A percentile compares a stretch with the other conserved stretches of the same genome.
Conservation (phyloP, 2,888 invertebrate species). For the Chymomyza amoena region DNA sequence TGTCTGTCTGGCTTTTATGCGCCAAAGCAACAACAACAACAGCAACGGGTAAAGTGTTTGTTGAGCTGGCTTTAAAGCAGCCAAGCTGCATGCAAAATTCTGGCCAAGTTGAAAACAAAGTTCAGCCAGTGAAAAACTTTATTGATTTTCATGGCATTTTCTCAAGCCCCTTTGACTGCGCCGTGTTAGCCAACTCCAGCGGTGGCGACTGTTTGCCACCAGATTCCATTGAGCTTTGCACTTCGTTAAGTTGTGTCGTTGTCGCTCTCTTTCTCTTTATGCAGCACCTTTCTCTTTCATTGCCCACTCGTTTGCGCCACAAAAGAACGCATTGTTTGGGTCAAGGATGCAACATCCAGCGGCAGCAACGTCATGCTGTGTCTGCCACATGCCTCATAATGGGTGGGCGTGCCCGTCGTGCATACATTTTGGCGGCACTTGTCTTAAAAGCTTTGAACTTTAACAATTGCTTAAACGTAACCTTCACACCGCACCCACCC, state of each 20-base stretch:
- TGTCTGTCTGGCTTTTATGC: conserved; percentile 5
- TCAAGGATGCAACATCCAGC: conserved; percentile 55
- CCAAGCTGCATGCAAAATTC: neutral
- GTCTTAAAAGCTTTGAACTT: conserved; percentile 60
- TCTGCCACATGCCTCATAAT: neutral
- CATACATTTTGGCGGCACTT: conserved; percentile 38
- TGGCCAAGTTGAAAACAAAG: conserved; percentile 11
- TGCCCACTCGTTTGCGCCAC: conserved; percentile 26
- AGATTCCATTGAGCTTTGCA: conserved; percentile 8
- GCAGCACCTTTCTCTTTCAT: neutral
- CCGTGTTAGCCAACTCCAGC: too few species aligned
- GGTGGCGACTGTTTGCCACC: neutral
- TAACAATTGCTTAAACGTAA: conserved; percentile 11
- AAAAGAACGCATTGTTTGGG: conserved; percentile 65
- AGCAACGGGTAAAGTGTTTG: neutral
- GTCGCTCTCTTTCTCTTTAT: neutral
- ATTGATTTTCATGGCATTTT: conserved; percentile 41
- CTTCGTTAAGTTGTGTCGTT: conserved; percentile 15
- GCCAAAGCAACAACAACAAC: neutral
- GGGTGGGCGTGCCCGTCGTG: conserved; percentile 11
- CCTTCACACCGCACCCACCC: neutral
- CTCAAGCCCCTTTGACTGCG: neutral
- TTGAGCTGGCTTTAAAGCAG: neutral
- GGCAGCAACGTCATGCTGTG: conserved; percentile 38
- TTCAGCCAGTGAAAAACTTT: conserved; percentile 38